Conservation (phyloP, 2,797 vertebrate species). For the Falco columbarius region DNA sequence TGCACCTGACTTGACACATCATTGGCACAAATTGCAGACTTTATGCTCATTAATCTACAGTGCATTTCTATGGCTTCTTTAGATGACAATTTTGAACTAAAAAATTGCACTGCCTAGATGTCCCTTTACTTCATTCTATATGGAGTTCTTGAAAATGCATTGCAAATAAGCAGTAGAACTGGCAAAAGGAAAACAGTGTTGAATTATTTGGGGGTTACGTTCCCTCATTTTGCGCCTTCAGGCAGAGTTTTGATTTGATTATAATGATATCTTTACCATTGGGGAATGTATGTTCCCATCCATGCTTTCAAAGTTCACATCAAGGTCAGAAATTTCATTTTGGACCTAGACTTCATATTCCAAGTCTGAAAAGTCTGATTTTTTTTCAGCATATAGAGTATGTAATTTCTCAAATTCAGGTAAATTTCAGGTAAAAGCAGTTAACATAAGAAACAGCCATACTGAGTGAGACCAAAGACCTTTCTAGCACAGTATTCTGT, state of each 20-base stretch:
- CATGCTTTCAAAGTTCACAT: not conserved
- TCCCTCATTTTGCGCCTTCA: not conserved
- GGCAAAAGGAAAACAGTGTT: not conserved
- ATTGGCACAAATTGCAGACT: not conserved
- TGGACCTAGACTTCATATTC: not conserved
- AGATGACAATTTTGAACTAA: not conserved
- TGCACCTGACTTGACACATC: not conserved
- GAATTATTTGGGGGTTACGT: not conserved
- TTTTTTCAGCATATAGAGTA: not conserved
- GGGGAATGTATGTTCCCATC: not conserved
- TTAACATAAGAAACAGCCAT: not conserved
- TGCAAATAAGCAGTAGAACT: not conserved
- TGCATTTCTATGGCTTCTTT: not conserved
- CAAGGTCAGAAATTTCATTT: not conserved
- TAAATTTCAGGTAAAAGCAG: not conserved
- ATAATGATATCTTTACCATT: not conserved
- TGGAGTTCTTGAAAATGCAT: not conserved
- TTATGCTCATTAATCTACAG: not conserved
- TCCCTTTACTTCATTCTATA: not conserved
- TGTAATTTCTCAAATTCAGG: not conserved
- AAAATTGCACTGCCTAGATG: not conserved
- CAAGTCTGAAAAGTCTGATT: not conserved
- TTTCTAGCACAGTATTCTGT: not conserved
- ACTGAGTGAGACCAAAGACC: not conserved
- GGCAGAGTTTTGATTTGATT: not conserved